Conservation (phyloP, 2,888 invertebrate genomes). For the Euzophera pinguis region DNA sequence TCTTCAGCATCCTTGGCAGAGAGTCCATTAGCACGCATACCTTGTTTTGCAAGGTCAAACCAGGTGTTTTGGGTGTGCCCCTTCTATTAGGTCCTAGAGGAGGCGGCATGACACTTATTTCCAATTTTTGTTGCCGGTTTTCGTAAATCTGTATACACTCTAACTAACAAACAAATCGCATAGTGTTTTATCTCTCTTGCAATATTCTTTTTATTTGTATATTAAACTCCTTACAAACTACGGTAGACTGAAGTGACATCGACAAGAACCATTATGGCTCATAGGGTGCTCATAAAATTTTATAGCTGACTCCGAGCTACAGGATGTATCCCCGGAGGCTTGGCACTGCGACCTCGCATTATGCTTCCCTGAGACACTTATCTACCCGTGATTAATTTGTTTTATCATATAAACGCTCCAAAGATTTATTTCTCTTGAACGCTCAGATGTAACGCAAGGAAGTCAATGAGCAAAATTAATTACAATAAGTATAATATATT, state of each 20-base stretch:
- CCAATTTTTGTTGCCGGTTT: too few relatives aligned
- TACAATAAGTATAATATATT: neutral
- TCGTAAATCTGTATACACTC: too few relatives aligned
- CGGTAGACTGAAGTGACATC: constrained; percentile 58
- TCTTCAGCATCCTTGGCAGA: too few relatives aligned
- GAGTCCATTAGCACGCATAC: too few relatives aligned
- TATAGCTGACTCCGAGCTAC: constrained; percentile 54
- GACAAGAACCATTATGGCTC: constrained; percentile 65
- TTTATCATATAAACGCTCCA: constrained; percentile 52
- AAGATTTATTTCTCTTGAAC: constrained; percentile 42
- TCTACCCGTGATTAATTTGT: constrained; percentile 71
- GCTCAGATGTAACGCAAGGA: constrained; percentile 31
- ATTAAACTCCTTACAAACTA: constrained; percentile 51
- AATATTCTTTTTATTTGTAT: constrained; percentile 23
- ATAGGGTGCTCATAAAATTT: constrained; percentile 72
- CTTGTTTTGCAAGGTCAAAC: too few relatives aligned
- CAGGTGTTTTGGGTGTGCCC: too few relatives aligned
- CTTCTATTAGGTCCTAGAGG: too few relatives aligned
- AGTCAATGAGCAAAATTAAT: constrained; percentile 20
- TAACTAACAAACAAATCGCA: too few relatives aligned
- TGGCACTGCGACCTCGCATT: constrained; percentile 45
- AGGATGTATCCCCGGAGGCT: constrained; percentile 54
- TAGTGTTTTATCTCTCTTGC: neutral
- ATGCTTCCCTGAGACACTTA: constrained; percentile 58
- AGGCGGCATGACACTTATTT: too few relatives aligned